A percentile compares a stretch with the other conserved stretches of the same genome.
Conservation (phyloP, 2,888 invertebrate species). For the Pristionchus mayeri region DNA sequence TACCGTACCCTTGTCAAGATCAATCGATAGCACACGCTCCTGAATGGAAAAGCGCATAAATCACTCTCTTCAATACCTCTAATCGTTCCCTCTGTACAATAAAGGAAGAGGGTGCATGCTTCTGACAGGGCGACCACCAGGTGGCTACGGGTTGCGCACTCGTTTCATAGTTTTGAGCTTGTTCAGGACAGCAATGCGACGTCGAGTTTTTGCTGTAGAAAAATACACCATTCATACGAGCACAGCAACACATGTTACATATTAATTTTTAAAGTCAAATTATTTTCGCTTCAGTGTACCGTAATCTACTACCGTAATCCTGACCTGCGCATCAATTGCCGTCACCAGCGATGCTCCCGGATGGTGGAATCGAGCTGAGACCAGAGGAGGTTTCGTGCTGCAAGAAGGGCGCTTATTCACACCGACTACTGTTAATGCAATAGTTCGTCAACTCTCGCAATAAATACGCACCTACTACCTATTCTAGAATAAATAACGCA, state of each 20-base stretch:
- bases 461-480: not conserved
- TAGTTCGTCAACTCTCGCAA: not conserved
- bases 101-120: not conserved
- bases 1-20: slow-evolving; percentile 61
- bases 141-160: too few species aligned
- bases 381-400: slow-evolving; percentile 44
- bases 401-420: not conserved
- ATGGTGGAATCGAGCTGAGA: slow-evolving; percentile 17
- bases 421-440: too few species aligned
- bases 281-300: too few species aligned
- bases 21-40: slow-evolving; percentile 45
- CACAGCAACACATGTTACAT: not conserved
- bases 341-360: not conserved
- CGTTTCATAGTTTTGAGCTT: not conserved
- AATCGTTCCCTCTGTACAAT: too few species aligned
- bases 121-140: not conserved
- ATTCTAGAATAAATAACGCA: too few species aligned
- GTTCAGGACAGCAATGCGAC: not conserved
- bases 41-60: not conserved
- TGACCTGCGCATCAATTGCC: slow-evolving; percentile 44
- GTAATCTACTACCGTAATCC: not conserved
- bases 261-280: not conserved
- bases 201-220: too few species aligned
- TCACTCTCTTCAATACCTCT: too few species aligned
- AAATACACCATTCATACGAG: too few species aligned